Conservation (phyloP, 2,888 invertebrate species). For the Nomada lathburiana region DNA sequence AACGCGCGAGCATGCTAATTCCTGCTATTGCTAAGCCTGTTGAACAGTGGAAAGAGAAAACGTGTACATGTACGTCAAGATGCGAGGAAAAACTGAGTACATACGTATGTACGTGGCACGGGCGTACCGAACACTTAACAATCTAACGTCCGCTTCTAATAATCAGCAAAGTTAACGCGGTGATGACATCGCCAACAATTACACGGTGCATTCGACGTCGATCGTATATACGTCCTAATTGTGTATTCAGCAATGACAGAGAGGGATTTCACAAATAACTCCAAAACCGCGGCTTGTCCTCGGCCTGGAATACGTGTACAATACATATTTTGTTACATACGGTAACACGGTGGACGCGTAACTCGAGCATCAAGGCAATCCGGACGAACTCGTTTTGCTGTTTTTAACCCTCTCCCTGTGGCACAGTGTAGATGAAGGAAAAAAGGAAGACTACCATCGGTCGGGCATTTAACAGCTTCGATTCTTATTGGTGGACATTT, state of each 20-base stretch:
- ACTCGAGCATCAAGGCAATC: constrained; percentile 40
- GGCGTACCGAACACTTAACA: constrained; percentile 39
- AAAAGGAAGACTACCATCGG: no score
- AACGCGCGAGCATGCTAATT: constrained; percentile 29
- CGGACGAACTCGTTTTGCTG: constrained; percentile 20
- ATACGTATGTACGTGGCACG: not conserved
- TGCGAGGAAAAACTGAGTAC: constrained; percentile 25
- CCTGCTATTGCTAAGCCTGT: constrained; percentile 2
- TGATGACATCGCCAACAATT: constrained; percentile 52
- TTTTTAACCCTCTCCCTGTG: not conserved
- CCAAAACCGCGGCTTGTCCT: constrained; percentile 22
- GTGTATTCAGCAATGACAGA: constrained; percentile 34
- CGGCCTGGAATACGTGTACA: not conserved
- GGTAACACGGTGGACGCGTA: constrained; percentile 26
- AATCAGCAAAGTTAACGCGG: constrained; percentile 30
- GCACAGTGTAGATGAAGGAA: not conserved
- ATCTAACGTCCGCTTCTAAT: constrained; percentile 7
- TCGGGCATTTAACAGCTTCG: no score
- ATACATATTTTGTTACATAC: constrained; percentile 53
- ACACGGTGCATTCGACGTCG: constrained; percentile 1
- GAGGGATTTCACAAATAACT: constrained; percentile 34
- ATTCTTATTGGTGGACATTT: no score
- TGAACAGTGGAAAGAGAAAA: constrained; percentile 3
- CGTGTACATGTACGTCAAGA: not conserved
- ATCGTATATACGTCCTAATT: constrained; percentile 58